Evolutionary conservation across 2,888 invertebrate species (phyloP), one percentile per base, ranked within the genome.

Genomic region (Crioceris asparagi): DNA sequence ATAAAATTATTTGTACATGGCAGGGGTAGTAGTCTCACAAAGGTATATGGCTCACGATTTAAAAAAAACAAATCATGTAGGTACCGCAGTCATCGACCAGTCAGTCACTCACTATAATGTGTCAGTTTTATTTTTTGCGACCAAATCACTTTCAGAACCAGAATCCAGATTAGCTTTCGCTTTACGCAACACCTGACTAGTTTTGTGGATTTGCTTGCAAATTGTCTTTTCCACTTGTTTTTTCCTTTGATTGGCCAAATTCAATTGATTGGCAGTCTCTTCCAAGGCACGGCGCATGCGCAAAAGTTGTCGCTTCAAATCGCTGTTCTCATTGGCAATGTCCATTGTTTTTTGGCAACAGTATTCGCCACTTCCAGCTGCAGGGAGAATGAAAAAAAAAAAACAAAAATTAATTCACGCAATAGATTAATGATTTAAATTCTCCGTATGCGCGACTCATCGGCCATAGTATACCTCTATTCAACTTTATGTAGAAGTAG

Each of bases 181-280:
- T 63, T 78, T 77, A 41, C 79, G 75, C 42, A 85, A 67, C 32
- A 84, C 82, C 50, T 78, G 77, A 48, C 83, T 81, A 16, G 84
- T 84, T 65, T 83, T 82, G 55, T 80, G 77, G 51, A 85, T 78
- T 64, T 85, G 82, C 53, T 77, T 75, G 59, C 82, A 83, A 57
- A 90, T 85, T 29, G 85, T 83, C 54, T 81, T 79, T 60, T 88
- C 86, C 21, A 87, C 81, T 61, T 79, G 79, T 55, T 79, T 78
- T 61, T 87, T 88, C 49, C 79, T 76, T 61, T 82, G 75, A 61
- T 86, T 86, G 31, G 85, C 79, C 10, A 77, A 71, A 48, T 79
- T 79, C 33, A 88, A 66, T 58, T 85, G 81, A 39, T 76, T 71
- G 46, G 81, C 72, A 4, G 87, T 85, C 50, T 83, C 81, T 54